phyloP scores from a whole-genome alignment of 2,888 invertebrate genomes.

The Watsonalla binaria region DNA sequence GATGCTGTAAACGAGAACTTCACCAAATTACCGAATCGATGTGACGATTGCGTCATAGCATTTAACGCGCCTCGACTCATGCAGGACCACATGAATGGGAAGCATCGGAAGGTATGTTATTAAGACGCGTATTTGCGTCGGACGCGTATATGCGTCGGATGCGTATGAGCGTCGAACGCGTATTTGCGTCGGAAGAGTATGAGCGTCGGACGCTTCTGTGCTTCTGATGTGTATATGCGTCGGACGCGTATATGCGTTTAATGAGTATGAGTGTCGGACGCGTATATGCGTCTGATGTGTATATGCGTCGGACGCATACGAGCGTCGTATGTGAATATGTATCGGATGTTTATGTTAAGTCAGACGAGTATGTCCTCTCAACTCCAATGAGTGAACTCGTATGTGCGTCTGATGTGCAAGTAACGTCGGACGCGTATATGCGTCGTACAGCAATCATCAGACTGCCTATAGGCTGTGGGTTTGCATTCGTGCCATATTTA shows the following conservation, averaged over 20 bases:
- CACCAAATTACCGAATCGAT: constrained; percentile 39
- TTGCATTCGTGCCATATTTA: too few relatives aligned
- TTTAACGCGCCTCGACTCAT: constrained; percentile 52
- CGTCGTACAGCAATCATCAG: too few relatives aligned
- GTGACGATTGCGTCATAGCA: constrained; percentile 42
- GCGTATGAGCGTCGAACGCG: too few relatives aligned
- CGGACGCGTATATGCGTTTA: background rate
- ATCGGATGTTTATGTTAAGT: background rate
- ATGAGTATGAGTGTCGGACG: background rate
- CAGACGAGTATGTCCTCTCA: too few relatives aligned
- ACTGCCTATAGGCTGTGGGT: too few relatives aligned
- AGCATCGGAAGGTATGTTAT: constrained; percentile 46
- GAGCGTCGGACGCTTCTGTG: too few relatives aligned
- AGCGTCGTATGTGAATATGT: background rate
- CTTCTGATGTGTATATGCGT: background rate
- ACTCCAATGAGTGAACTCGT: too few relatives aligned
- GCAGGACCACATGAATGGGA: constrained; percentile 45
- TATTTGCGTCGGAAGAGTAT: too few relatives aligned
- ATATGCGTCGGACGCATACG: background rate
- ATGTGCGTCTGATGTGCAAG: background rate
- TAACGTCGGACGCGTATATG: too few relatives aligned
- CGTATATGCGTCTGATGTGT: background rate
- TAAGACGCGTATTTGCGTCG: background rate
- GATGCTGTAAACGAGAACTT: constrained; percentile 47
- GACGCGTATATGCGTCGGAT: too few relatives aligned